Base-by-base conservation (phyloP, 2,797 vertebrate species). In the Percopsis omiscomaycus region DNA sequence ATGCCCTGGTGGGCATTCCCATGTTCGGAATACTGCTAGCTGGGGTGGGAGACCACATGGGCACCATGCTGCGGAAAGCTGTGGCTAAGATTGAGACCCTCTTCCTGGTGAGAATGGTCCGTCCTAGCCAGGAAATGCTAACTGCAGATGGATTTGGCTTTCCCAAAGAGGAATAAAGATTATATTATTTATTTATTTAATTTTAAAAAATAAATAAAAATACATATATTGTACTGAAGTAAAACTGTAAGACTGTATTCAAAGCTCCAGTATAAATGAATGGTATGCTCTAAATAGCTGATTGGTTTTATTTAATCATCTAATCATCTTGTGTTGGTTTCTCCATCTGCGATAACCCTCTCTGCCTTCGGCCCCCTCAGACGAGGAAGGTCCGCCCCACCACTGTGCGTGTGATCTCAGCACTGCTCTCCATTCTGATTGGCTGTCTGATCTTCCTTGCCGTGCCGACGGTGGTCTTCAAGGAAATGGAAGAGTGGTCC, bases 11-110 rank as follows among this genome's bases (percentile, higher is more conserved):
- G 75, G 96, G 96, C 42, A 98, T 98, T 70, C 96, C 96, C 0
- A 94, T 98, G 86, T 98, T 96, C 55, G 96, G 95, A 65, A 95
- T 97, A 46, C 90, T 98, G 70, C 90, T 98, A 15, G 95, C 95
- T 0, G 95, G 95, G 50, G 95, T 96, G 2, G 93, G 96, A 0
- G 96, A 97, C 84, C 94, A 95, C 77, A 87, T 98, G 84, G 96
- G 95, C 70, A 95, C 94, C 0, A 88, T 94, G 77, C 90, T 98
- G 63, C 86, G 95, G 45, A 92, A 76, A 29, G 94, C 93, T 16
- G 94, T 98, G 28, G 92, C 89, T 52, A 95, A 95, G 77, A 92
- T 97, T 47, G 96, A 98, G 91, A 91, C 90, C 46, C 82, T 96
- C 73, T 96, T 96, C 77, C 80, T 95, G 94, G 96, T 97, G 89